These are phyloP conservation scores for Chinchilla lanigera DNA, from an alignment of 2,113 vertebrate species.

Conservation along the genomic window DNA sequence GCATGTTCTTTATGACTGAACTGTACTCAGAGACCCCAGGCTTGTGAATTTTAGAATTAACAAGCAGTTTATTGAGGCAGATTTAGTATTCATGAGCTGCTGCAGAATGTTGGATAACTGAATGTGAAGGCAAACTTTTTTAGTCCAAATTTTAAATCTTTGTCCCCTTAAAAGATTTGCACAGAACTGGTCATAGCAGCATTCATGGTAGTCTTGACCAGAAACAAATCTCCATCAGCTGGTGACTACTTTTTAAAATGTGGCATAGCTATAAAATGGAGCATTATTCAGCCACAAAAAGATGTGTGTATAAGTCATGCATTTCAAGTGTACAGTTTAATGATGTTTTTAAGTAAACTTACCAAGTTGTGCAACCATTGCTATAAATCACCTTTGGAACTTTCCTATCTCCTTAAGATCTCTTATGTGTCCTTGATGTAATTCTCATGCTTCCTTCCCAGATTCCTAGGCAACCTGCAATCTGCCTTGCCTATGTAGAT, in stretches of 20 bases:
- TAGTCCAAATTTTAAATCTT: background rate
- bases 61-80: background rate
- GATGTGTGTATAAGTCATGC: background rate
- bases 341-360: background rate
- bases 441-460: background rate
- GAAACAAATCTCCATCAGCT: background rate
- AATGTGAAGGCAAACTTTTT: background rate
- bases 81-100: background rate
- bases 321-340: background rate
- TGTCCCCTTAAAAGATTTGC: background rate
- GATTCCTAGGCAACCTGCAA: background rate
- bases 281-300: background rate
- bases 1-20: background rate
- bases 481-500: background rate
- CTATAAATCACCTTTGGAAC: background rate
- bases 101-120: conserved; percentile 1
- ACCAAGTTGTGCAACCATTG: background rate
- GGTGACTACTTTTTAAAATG: background rate
- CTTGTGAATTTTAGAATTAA: conserved; percentile 8
- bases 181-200: background rate
- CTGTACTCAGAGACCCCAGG: too few relatives aligned
- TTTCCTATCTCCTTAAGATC: background rate
- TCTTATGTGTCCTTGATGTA: background rate
- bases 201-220: background rate
- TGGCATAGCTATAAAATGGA: background rate